Conservation (phyloP, 2,888 invertebrate species). For the Drosophila niveifrons region DNA sequence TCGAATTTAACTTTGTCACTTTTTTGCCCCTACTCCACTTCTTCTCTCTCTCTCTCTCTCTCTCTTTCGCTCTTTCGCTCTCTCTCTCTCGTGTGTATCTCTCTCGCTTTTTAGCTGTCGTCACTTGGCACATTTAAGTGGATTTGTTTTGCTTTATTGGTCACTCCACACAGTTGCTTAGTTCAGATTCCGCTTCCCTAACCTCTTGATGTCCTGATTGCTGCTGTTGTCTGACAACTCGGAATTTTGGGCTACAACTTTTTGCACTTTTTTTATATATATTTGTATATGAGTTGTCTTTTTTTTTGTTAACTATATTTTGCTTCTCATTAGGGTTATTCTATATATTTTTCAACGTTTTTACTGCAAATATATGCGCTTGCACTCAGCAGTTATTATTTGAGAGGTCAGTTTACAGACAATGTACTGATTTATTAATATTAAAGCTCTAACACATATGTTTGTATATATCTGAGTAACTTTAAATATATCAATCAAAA, state of each 20-base stretch:
- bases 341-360: constrained; percentile 4
- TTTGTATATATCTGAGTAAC: too few relatives aligned
- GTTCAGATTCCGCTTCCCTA: constrained; percentile 20
- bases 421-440: too few relatives aligned
- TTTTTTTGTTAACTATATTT: constrained; percentile 31
- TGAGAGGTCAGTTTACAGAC: too few relatives aligned
- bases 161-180: constrained; percentile 64
- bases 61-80: not conserved
- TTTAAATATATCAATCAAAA: too few relatives aligned
- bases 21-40: constrained; percentile 46
- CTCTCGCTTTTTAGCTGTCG: constrained; percentile 47
- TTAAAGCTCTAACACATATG: too few relatives aligned
- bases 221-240: constrained; percentile 48
- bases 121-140: constrained; percentile 81
- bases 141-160: constrained; percentile 84
- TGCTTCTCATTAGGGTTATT: constrained; percentile 40
- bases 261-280: constrained; percentile 59
- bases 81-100: constrained; percentile 21
- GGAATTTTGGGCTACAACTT: constrained; percentile 70
- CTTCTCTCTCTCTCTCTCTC: not conserved
- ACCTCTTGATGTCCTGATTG: not conserved
- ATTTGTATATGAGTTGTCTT: constrained; percentile 60
- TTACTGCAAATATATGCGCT: not conserved
- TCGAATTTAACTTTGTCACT: constrained; percentile 82
- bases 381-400: too few relatives aligned